Base-by-base conservation (phyloP, 2,888 invertebrate genomes). In the Trichogramma evanescens region DNA sequence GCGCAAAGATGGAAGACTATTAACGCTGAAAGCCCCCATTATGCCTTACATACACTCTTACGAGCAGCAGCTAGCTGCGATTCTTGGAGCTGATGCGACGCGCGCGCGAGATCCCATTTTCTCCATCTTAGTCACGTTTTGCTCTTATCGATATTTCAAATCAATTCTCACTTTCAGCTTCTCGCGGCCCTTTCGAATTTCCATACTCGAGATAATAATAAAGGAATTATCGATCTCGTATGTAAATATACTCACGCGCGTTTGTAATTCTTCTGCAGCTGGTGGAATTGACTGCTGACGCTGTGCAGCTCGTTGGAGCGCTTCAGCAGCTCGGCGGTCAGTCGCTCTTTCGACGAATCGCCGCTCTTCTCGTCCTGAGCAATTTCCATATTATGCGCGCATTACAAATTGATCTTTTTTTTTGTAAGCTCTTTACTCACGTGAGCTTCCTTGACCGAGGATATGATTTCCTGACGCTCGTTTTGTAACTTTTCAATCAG, bases 381-480 rank as follows among this genome's bases (percentile, higher is more conserved):
- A 26, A 2, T 26, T 26, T 26, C 3, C 26, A 7, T 10, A n/a
- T 42, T n/a, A 6, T 6, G 39, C 40, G 50, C 26, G 50, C n/a
- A 39, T 26, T 39, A 6, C 38, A 4, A 6, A 6, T n/a, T 5
- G 49, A 50, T 8, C 50, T 50, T 57, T 43, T 42, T n/a, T 40
- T 38, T 42, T 10, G n/a, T 53, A 44, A 13, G 40, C 5, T 42
- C 45, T 56, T 80, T 80, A 10, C 80, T 72, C 43, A 74, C 56
- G 40, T 3, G 78, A 67, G 81, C 81, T 64, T 76, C 76, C 43
- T 81, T 74, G 51, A 83, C 72, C 3, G 81, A 78, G 59, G 78
- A 75, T 54, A 83, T 71, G 65, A 83, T 81, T 50, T 74, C 80
- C 9, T 82, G 81, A 65, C 82, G 83, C 59, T 83, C 83, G 4